These are phyloP conservation scores for Paradisaea rubra DNA, from an alignment of 2,113 vertebrate species.

Conservation along the genomic window DNA sequence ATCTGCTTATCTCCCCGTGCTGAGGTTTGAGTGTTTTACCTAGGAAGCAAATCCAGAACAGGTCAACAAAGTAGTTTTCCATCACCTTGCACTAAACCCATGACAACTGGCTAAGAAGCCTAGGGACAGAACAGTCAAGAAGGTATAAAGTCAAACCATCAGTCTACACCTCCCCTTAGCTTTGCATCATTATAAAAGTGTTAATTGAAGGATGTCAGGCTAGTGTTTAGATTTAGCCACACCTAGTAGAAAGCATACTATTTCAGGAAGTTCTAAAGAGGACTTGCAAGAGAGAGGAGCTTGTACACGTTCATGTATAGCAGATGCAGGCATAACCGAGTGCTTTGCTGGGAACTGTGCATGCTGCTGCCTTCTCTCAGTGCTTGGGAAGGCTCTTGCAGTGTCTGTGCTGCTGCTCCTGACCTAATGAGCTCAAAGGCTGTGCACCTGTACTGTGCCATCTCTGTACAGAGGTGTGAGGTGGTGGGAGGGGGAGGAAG, in stretches of 20 bases:
- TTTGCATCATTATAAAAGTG: neutral
- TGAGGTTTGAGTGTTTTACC: neutral
- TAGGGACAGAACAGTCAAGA: neutral
- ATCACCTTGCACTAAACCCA: neutral
- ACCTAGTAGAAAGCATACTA: neutral
- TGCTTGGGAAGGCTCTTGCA: neutral
- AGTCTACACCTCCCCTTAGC: neutral
- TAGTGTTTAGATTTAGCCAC: neutral
- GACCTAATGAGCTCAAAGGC: neutral
- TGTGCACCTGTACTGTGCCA: neutral
- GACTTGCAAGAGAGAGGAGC: neutral
- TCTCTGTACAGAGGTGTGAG: neutral
- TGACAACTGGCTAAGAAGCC: neutral
- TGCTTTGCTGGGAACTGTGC: conserved; percentile 9
- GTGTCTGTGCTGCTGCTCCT: conserved; percentile 10
- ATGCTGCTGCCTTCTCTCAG: neutral
- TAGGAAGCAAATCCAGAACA: neutral
- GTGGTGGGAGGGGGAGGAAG: neutral
- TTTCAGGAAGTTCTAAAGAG: neutral
- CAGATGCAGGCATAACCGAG: neutral
- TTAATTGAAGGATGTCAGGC: neutral
- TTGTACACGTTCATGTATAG: neutral
- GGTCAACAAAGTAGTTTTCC: neutral
- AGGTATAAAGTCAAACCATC: neutral
- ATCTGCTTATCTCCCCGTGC: neutral